Percentiles rank a stretch among this genome's conserved stretches.
Evolutionary conservation across 2,113 vertebrate species (phyloP).

Genomic region (Pseudopodoces humilis): DNA sequence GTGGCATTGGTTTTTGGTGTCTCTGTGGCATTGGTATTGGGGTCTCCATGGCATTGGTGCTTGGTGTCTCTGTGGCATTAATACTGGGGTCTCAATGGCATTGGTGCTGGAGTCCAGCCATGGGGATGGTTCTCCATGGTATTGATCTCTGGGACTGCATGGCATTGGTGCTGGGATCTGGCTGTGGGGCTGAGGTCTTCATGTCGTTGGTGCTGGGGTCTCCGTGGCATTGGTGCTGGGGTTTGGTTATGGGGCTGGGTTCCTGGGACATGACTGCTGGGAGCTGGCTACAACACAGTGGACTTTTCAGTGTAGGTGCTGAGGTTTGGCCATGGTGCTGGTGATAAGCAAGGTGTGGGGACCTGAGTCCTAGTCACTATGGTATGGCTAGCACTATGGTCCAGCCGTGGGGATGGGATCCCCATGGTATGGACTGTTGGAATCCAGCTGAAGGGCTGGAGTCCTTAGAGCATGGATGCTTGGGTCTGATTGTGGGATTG

Average conservation of each 20-base stretch:
- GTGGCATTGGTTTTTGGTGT: neutral
- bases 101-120: neutral
- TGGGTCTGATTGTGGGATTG: neutral
- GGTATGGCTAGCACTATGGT: neutral
- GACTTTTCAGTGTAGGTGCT: neutral
- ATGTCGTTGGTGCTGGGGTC: accelerated
- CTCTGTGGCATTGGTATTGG: neutral
- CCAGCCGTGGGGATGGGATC: neutral
- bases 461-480: neutral
- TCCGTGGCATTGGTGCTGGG: neutral
- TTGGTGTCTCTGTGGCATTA: too few relatives aligned
- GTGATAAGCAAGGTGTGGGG: neutral
- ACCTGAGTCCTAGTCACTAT: neutral
- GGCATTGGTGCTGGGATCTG: neutral
- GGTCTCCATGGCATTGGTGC: too few relatives aligned
- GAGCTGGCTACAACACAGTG: neutral
- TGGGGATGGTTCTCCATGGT: neutral
- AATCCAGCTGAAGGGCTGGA: neutral
- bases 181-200: neutral
- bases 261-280: neutral
- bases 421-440: neutral
- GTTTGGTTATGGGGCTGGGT: neutral
- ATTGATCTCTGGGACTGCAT: neutral
- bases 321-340: neutral
- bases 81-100: neutral